Base-by-base conservation (phyloP, 2,888 invertebrate species). In the Microctonus hyperodae region DNA sequence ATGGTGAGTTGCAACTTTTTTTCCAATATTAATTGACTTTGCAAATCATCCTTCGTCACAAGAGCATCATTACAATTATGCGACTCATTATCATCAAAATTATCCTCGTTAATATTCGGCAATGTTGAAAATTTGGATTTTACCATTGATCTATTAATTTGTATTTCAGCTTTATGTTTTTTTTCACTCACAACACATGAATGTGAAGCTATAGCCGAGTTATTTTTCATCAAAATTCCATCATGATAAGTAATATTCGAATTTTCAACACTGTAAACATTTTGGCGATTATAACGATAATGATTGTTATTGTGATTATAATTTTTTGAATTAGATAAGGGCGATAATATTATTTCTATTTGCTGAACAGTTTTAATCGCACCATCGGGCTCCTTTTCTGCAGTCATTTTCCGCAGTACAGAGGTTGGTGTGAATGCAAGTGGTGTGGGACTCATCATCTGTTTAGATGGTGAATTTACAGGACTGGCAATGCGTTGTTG, bases 391-490 rank as follows among this genome's bases (percentile, higher is more conserved):
- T 94, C 93, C 81, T 94, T 94, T 76, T 95, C 95, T 1, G 95
- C 95, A 6, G 95, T 96, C 95, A 96, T 95, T 86, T 96, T 96
- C 70, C 96, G 90, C 79, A 97, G 87, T 70, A 97, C 97, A 70
- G 96, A 95, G 33, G 96, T 97, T 68, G 97, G 97, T 0, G 96
- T 97, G 85, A 97, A 96, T 23, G 95, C 92, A 75, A 94, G 88
- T 13, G 93, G 93, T 31, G 90, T 89, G 11, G 90, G 90, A 20
- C 90, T 89, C 64, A 86, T 81, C 11, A 87, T 84, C 72, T 86
- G 86, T 75, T 87, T 87, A 10, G 84, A 84, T 44, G 86, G 83
- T 6, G 85, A 84, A 37, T 79, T 80, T 25, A 77, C 75, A 33
- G 82, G 82, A 56, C 82, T 83, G 56, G 81, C 76, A 7, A 77